Conservation (phyloP, 2,113 vertebrate species). For the Rhabdomys dilectus region DNA sequence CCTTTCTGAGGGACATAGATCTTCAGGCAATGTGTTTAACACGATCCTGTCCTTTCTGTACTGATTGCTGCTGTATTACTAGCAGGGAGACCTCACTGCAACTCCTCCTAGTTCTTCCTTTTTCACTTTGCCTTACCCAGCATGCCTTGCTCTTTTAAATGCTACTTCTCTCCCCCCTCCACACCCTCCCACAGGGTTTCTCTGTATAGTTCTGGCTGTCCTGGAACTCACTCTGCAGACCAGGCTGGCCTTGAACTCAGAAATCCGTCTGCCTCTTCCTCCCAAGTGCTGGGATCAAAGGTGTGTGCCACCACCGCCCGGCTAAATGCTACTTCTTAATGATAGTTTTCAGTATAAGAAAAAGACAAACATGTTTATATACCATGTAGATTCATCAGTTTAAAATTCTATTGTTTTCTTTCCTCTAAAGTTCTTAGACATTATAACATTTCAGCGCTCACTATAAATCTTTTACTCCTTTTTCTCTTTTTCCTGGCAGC, state of each 20-base stretch:
- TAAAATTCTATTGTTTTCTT: constrained; percentile 50
- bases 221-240: too few relatives aligned
- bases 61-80: background rate
- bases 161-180: too few relatives aligned
- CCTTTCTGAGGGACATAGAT: background rate
- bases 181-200: too few relatives aligned
- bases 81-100: background rate
- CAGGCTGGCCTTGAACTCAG: too few relatives aligned
- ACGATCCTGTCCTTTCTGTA: background rate
- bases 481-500: background rate
- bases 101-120: background rate
- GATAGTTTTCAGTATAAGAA: background rate
- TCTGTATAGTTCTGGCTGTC: too few relatives aligned
- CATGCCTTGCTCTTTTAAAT: background rate
- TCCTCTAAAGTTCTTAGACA: constrained; percentile 21
- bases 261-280: too few relatives aligned
- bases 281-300: too few relatives aligned
- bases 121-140: background rate
- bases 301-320: too few relatives aligned
- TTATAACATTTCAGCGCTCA: background rate
- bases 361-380: background rate
- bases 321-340: background rate
- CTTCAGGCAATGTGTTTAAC: background rate
- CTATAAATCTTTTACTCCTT: background rate
- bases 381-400: background rate